Evolutionary conservation across 2,797 vertebrate genomes (phyloP), one percentile per base, ranked within the genome.

Genomic region (Halcyon leucocephala): DNA sequence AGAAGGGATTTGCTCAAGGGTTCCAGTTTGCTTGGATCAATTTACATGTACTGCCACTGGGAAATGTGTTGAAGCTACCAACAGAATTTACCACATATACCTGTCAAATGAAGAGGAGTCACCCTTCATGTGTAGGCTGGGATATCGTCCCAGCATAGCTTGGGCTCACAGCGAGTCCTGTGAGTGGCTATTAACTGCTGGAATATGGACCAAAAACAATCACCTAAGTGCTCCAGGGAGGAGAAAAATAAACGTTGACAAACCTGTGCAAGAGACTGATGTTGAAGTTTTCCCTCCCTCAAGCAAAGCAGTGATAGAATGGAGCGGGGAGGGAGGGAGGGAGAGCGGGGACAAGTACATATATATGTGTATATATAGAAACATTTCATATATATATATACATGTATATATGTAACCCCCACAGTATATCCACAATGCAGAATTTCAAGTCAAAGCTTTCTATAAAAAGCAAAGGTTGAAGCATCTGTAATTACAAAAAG

Each of bases 1-100:
- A 82, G 90, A 89, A 95, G 82, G 80, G 90, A 87, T 96, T 93
- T 89, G 91, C 87, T 94, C 93, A 87, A 89, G 91, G 91, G 93
- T 86, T 96, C 91, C 93, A 82, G 67, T 92, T 91, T 93, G 80
- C 49, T 39, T 12, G 35, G 79, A 93, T 93, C 74, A 60, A 81
- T 97, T 90, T 69, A 73, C 73, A 62, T 48, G 77, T 91, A 90
- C 94, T 95, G 76, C 72, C 93, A 69, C 96, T 95, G 95, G 94
- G 91, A 92, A 74, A 62, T 26, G 72, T 92, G 55, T 92, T 93
- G 95, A 89, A 95, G 93, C 91, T 90, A 89, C 88, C 77, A 86
- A 85, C 85, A 91, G 55, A 86, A 93, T 83, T 94, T 71, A 66
- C 69, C 88, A 93, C 71, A 81, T 60, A 20, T 48, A 71, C 62